Evolutionary conservation across 2,113 vertebrate genomes (phyloP), one percentile per base, ranked within the genome.

Genomic region (Larimichthys crocea): DNA sequence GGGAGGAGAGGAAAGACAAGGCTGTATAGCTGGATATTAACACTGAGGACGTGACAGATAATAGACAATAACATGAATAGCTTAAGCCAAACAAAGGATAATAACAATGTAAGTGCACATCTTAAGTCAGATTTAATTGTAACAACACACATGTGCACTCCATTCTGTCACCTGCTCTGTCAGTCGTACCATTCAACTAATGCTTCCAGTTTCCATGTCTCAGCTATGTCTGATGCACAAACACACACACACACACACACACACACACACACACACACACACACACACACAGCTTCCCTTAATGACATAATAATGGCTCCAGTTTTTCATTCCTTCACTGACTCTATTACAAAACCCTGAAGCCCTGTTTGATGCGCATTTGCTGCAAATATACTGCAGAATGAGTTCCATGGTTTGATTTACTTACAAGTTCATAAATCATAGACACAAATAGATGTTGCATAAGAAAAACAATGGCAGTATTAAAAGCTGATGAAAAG

Each of bases 311-410:
- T 69, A 69, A 75, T 11, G 24, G 49, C 56, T 75, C 3, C 40
- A 50, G 59, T 50, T 26, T 70, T 48, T 65, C 60, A 84, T 64
- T 57, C 64, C 50, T 62, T 82, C 26, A 72, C 15, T 26, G 60
- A 55, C 20, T 74, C 12, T 24, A 10, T 75, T 60, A 63, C 20
- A 50, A 44, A 67, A 61, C 20, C 24, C 31, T 42, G 16, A 55
- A 60, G 24, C 49, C 10, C 5, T 5, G 15, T 53, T 29, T 74
- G 56, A 14, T 19, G 55, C 44, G 22, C 22, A n/a, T 70, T 48
- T 62, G 15, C 49, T 63, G 14, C 15, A 61, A 60, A 55, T 74
- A 11, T 2, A n/a, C 12, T 14, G 8, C 0, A 44, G 24, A 61
- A 40, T 24, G 12, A 50, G 31, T 26, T 40, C 2, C 26, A 16